These are phyloP conservation scores for Coluber constrictor DNA, from an alignment of 2,797 vertebrate species.

Conservation along the genomic window DNA sequence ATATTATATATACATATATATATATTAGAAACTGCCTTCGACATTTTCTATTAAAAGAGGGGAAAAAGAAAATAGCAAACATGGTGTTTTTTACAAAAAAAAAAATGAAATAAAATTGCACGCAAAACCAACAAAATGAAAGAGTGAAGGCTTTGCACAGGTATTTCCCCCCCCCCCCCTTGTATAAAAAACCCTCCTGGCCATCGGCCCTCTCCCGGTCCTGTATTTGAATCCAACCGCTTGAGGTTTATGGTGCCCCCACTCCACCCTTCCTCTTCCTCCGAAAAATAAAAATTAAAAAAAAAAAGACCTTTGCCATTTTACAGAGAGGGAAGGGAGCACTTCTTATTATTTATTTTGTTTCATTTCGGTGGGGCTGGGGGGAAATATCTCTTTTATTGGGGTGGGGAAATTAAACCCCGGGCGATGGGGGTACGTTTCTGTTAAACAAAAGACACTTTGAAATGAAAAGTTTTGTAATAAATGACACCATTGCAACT, in stretches of 20 bases:
- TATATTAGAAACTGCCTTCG: conserved; percentile 66
- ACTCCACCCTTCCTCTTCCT: background rate
- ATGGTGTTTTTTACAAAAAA: conserved; percentile 56
- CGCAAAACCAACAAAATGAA: conserved; percentile 32
- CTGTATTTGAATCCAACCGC: background rate
- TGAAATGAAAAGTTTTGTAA: conserved; percentile 22
- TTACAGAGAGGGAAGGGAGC: conserved; percentile 36
- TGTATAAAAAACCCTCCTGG: conserved; percentile 54
- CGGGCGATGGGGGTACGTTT: background rate
- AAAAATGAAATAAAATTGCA: conserved; percentile 34
- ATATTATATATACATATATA: conserved; percentile 54
- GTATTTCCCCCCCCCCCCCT: conserved; percentile 43
- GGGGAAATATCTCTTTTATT: conserved; percentile 31
- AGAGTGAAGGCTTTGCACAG: conserved; percentile 52
- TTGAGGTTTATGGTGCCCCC: background rate
- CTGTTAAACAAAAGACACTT: background rate
- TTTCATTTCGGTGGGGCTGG: background rate
- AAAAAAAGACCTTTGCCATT: background rate
- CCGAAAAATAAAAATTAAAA: background rate
- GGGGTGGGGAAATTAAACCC: background rate
- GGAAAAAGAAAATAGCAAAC: background rate
- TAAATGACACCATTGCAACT: background rate
- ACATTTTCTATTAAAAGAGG: conserved; percentile 69
- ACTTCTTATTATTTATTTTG: background rate
- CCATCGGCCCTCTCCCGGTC: background rate